Base-by-base conservation (phyloP, 2,797 vertebrate species). In the Neosilurus mollespiculum region DNA sequence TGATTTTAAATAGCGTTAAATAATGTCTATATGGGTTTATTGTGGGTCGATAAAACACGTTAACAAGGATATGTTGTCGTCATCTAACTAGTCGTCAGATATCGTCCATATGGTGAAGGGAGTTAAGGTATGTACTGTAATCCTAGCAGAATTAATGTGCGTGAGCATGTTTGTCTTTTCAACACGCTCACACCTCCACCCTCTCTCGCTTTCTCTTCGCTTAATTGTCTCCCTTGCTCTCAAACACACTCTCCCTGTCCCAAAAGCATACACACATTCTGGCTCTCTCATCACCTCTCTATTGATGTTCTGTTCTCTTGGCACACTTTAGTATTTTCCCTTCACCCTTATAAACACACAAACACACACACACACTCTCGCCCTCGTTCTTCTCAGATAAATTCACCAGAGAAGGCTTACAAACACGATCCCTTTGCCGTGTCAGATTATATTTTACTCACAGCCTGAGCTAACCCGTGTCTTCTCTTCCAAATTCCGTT, bases 371-470 rank as follows among this genome's bases (percentile, higher is more conserved):
- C 56, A 59, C 54, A 15, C 59, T 10, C 76, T 49, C 37, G 1
- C 37, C 14, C 37, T 49, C 9, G 26, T 51, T 59, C 37, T 64
- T 51, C 43, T 12, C 37, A 18, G 59, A 51, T 51, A 62, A 78
- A 78, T 24, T 49, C 76, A 24, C 37, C 37, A n/a, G 30, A 8
- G 56, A 22, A 7, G 30, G 34, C 73, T 49, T 61, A 78, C 22
- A 22, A 15, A n/a, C 37, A 78, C 76, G 18, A 78, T 51, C 59
- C 76, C 37, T 24, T 69, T 24, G 59, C 58, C n/a, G 4, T 64
- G 26, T 61, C 67, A 34, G 81, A 72, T 80, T 83, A 86, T 81
- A 76, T 80, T 71, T 64, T 22, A 81, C 83, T 77, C 82, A 56
- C 62, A 79, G 75, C 81, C 81, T 61, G 43, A 77, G 72, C 54